Evolutionary conservation across 1,140 invertebrate genomes (phyloP).

Genomic region (Muscidifurax raptorellus): DNA sequence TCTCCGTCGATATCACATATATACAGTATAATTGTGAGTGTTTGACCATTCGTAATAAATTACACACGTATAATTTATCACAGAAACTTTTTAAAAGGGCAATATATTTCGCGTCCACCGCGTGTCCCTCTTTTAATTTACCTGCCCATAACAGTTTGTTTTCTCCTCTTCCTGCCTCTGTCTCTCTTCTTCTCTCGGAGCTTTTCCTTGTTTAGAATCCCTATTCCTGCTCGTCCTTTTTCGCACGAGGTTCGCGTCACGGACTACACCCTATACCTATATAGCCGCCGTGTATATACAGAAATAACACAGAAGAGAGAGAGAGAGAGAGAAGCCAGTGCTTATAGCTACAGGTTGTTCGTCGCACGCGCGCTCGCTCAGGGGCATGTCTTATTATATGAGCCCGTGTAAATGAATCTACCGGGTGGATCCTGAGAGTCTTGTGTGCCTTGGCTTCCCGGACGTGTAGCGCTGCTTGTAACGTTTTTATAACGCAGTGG

Average conservation of each 20-base stretch:
- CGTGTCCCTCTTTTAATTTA: background rate
- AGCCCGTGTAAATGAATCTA: slow-evolving; percentile 18
- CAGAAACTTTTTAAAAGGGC: no score
- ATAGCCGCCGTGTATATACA: background rate
- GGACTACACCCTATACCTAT: background rate
- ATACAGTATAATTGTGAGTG: no score
- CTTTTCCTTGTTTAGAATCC: background rate
- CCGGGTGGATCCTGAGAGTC: background rate
- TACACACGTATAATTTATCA: no score
- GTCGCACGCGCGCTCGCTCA: background rate
- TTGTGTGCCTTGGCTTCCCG: background rate
- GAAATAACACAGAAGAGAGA: background rate
- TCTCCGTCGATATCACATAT: no score
- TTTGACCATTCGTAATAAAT: no score
- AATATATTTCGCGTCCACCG: background rate
- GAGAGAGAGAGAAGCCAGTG: slow-evolving; percentile 4
- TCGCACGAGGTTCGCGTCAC: background rate
- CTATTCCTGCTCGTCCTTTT: background rate
- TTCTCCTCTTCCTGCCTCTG: background rate
- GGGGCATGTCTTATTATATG: slow-evolving; percentile 16
- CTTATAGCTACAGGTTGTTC: slow-evolving; percentile 10
- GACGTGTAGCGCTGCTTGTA: background rate
- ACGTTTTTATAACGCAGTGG: background rate
- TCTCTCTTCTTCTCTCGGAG: background rate
- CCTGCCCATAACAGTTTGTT: background rate